Base-by-base conservation (phyloP, 2,888 invertebrate genomes). In the Cryptus armator region DNA sequence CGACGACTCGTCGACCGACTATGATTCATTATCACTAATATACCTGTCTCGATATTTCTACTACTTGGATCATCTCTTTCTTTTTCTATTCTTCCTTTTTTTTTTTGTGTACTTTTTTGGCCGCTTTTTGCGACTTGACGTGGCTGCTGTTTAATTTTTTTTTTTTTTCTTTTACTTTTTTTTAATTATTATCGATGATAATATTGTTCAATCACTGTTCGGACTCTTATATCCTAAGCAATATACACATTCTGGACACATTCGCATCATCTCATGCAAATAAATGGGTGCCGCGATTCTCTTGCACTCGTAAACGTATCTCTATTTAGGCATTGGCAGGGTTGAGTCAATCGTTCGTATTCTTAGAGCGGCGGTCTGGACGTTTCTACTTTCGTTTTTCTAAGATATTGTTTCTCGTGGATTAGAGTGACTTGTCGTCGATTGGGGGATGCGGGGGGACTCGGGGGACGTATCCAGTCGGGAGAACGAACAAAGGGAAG, bases 1-100 rank as follows among this genome's bases (percentile, higher is more conserved):
- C 74, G 64, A 78, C 67, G 16, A 24, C 67, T 83, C 83, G 83
- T 89, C 87, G 83, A 81, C 51, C 84, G 87, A 81, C 83, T 71
- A 86, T 79, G 71, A 86, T 85, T 85, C 85, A 86, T 87, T 87
- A 90, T 89, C 86, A 87, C 86, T 87, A 87, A 80, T 87, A 89
- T 86, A 89, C 84, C 85, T 89, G 86, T 88, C 85, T 79, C 81
- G 83, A 86, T 85, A 70, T 84, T 72, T 59, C 51, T 44, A 81
- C 71, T 67, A 77, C 77, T 62, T 74, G 66, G 62, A 77, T 81
- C 80, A 67, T 77, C 84, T 70, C 51, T 32, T 70, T 64, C 14
- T 84, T n/a, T 46, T 78, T 67, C 64, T 43, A 76, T 51, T 67
- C 44, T 32, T 66, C 87, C 82, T 81, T 85, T 71, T 67, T 44